Conservation (phyloP, 2,113 vertebrate species). For the Benitochromis conjunctus region DNA sequence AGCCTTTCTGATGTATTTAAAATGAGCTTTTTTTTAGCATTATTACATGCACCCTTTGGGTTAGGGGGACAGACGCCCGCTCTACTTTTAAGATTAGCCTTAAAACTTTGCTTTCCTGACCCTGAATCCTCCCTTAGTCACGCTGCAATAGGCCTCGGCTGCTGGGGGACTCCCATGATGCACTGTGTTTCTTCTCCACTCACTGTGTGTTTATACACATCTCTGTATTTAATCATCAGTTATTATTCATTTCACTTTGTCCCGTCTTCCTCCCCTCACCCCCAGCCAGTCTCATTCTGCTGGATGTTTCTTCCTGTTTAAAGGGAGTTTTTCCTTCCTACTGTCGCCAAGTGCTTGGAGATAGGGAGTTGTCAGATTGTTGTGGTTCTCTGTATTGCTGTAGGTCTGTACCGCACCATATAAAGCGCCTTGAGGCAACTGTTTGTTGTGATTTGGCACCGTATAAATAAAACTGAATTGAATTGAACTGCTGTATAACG, state of each 20-base stretch:
- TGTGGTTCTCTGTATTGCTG: too few species aligned
- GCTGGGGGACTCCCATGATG: neutral
- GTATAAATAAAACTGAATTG: neutral
- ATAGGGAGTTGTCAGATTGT: neutral
- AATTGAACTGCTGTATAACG: neutral
- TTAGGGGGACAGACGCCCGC: neutral
- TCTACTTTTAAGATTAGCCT: neutral
- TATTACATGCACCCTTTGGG: rapidly evolving
- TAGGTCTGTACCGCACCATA: neutral
- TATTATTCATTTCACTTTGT: neutral
- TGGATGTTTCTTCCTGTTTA: neutral
- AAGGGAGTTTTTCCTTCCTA: neutral
- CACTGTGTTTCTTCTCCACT: too few species aligned
- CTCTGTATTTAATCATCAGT: neutral
- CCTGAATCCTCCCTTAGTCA: neutral
- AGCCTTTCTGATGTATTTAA: neutral
- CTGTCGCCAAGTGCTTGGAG: neutral
- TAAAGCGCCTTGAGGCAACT: neutral
- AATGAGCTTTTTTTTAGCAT: neutral
- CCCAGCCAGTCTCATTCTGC: neutral
- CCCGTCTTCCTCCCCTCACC: too few species aligned
- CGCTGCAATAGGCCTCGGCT: too few species aligned
- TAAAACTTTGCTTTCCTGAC: neutral
- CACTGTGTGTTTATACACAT: neutral
- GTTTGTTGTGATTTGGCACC: neutral